Base-by-base conservation (phyloP, 2,113 vertebrate genomes). In the Strix aluco region DNA sequence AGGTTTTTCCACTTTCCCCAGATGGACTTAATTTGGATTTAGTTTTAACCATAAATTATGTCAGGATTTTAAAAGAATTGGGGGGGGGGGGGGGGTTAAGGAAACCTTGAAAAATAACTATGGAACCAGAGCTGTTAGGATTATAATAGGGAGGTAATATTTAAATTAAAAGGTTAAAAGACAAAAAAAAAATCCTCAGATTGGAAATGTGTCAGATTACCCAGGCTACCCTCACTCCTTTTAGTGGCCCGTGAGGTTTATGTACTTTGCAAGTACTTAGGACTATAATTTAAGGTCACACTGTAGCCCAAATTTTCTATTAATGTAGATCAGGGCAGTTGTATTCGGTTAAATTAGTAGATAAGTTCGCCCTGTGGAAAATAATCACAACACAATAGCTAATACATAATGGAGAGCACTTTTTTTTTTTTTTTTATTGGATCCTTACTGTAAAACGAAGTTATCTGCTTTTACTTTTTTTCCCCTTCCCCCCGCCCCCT, bases 1-100 rank as follows among this genome's bases (percentile, higher is more conserved):
- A 94, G 91, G 83, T 86, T 97, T 97, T 96, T 84, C 82, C 66
- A 52, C 83, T 96, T 85, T 66, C 47, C 40, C 58, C 92, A 90
- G 69, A 88, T 92, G 96, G 81, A 85, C 81, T 83, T 85, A 90
- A 90, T 95, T 81, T 93, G 65, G 67, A 59, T 91, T 94, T 84
- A 67, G 69, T 75, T 94, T 92, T 90, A 92, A 77, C 95, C 81
- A 66, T 47, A 83, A 84, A 73, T 95, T 71, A 55, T 65, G 57
- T 27, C 17, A 81, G 30, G 49, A 75, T 86, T 94, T 93, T 71
- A 42, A 87, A 95, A 86, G 63, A 79, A 79, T 36, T 90, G 14
- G 1, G 36, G n/a, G 40, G 11, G n/a, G 30, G 13, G 20, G 3
- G 12, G 23, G 18, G 4, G 14, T 72, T 83, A 92, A 85, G 63